Evolutionary conservation across 2,888 invertebrate species (phyloP).

Genomic region (Scotopteryx bipunctaria): DNA sequence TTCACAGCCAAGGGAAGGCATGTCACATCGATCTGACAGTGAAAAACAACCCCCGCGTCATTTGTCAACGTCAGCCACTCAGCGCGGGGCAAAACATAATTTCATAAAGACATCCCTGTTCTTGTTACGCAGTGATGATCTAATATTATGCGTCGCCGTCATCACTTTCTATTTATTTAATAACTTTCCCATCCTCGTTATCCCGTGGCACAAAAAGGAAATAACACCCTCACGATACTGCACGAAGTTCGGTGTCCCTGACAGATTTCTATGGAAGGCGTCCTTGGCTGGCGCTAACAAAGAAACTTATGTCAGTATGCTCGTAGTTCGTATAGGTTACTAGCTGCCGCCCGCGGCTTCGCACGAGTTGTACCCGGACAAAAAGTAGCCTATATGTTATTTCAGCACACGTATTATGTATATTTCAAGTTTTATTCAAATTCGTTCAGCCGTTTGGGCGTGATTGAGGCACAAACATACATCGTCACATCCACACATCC

Average conservation of each 20-base stretch:
- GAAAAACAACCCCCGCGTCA: conserved; percentile 76
- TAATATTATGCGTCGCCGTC: conserved; percentile 47
- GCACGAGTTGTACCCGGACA: too few relatives aligned
- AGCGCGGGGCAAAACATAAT: conserved; percentile 75
- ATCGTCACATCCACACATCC: too few relatives aligned
- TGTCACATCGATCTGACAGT: conserved; percentile 80
- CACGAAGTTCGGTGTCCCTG: background rate
- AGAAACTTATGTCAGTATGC: background rate
- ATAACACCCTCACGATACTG: conserved; percentile 11
- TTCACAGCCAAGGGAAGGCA: conserved; percentile 70
- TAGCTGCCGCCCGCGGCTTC: too few relatives aligned
- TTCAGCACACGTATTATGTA: too few relatives aligned
- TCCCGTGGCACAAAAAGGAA: conserved; percentile 13
- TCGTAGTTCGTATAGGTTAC: too few relatives aligned
- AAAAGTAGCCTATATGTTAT: too few relatives aligned
- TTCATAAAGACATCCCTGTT: conserved; percentile 80
- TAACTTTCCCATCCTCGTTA: conserved; percentile 34
- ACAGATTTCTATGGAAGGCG: conserved; percentile 7
- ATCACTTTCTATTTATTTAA: conserved; percentile 56
- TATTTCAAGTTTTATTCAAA: too few relatives aligned
- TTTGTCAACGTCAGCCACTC: conserved; percentile 80
- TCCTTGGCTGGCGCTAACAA: conserved; percentile 10
- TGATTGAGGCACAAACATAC: too few relatives aligned
- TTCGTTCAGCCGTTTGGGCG: too few relatives aligned
- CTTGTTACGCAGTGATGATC: conserved; percentile 63